Evolutionary conservation across 2,888 invertebrate species (phyloP), one percentile per base, ranked within the genome.

Genomic region (Lithosia quadra): DNA sequence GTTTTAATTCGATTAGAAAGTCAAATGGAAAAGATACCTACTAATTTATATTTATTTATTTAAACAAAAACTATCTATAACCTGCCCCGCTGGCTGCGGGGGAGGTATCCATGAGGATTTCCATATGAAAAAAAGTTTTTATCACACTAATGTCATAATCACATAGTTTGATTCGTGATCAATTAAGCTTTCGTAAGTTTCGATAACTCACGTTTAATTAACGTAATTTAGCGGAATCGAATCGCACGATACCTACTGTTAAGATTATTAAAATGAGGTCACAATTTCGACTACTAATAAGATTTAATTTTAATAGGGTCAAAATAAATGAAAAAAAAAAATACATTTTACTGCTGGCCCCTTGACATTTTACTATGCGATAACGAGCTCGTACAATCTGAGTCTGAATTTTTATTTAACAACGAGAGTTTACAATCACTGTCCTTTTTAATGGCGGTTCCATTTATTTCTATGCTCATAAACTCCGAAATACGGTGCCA

Each of bases 391-490:
- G 60, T 10, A 60, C 36, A 39, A 39, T 24, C 18, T 18, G 9
- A 49, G 13, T 11, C 28, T 34, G 34, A 15, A 22, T 53, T 63
- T 21, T 39, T 39, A 60, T 36, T 60, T 36, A 18, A 34, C 33
- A 55, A 55, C 33, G 22, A 24, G 22, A 53, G 9, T 34, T 22
- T 33, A 34, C 55, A 22, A 63, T 22, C 18, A 18, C 33, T n/a
- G 33, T 21, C 21, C 13, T 24, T 43, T 62, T 43, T 65, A 73
- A 71, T 66, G 67, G 65, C 69, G 72, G 68, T 66, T 69, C 67
- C 60, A 72, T 72, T 65, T 65, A 67, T 63, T 79, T 69, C 60
- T 69, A 72, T 59, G 68, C 71, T 77, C 81, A 74, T 79, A 79
- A 80, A 81, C 75, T 75, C 73, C 72, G 55, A 53, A 59, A 65